phyloP scores from a whole-genome alignment of 2,113 vertebrate genomes.

The Pollimyrus isidori region DNA sequence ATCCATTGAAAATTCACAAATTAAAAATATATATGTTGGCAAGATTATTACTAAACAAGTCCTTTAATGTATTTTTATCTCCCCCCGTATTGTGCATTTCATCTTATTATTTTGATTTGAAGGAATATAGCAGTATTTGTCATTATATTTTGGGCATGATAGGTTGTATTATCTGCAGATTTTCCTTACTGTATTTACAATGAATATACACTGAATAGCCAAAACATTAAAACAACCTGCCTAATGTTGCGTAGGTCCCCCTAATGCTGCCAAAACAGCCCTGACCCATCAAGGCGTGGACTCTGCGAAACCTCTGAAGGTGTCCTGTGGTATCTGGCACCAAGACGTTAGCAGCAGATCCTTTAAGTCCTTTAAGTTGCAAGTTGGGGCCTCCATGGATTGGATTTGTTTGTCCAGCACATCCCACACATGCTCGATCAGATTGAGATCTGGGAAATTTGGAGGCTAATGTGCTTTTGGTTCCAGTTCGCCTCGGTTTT shows the following conservation, averaged over 20 bases:
- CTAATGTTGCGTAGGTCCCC: background rate
- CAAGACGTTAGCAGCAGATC: background rate
- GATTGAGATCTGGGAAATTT: background rate
- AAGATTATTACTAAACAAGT: background rate
- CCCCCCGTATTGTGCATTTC: background rate
- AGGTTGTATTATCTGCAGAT: background rate
- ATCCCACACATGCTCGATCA: background rate
- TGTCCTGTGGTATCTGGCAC: background rate
- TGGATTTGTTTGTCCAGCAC: background rate
- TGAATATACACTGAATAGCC: background rate
- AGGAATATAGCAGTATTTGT: background rate
- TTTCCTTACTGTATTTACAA: background rate
- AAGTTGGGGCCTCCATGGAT: background rate
- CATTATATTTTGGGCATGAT: background rate
- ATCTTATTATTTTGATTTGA: background rate
- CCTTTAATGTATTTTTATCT: background rate
- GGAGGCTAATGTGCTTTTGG: background rate
- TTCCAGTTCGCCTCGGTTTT: background rate
- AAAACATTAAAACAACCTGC: background rate
- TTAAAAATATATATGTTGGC: background rate
- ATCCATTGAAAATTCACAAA: background rate
- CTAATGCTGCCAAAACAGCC: background rate
- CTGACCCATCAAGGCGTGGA: background rate
- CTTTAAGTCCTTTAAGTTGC: background rate
- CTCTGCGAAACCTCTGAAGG: background rate